A percentile compares a stretch with the other conserved stretches of the same genome.
These are phyloP conservation scores for Digitonthophagus gazella DNA, from an alignment of 2,888 invertebrate species.

Conservation along the genomic window DNA sequence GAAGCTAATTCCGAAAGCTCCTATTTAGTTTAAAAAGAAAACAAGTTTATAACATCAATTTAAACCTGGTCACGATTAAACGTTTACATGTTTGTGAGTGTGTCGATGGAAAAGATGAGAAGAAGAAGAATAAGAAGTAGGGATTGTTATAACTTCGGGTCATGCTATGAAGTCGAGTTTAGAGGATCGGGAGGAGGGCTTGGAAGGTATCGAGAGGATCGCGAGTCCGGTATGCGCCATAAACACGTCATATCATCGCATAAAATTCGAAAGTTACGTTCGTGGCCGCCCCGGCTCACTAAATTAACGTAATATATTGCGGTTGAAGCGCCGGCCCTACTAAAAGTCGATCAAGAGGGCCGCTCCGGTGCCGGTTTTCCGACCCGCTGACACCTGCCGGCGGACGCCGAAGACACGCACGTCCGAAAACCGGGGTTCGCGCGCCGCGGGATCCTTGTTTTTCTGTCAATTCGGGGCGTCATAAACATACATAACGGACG, in stretches of 20 bases:
- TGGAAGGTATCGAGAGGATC: neutral
- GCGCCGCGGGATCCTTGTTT: conserved; percentile 46
- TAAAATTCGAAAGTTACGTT: conserved; percentile 36
- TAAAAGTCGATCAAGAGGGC: conserved; percentile 39
- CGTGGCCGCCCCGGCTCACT: conserved; percentile 24
- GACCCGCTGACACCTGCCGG: conserved; percentile 41
- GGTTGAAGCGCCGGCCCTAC: conserved; percentile 18
- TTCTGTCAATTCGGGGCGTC: conserved; percentile 47
- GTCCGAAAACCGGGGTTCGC: neutral
- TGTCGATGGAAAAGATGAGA: neutral
- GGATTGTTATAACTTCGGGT: conserved; percentile 25
- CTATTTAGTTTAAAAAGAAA: too few relatives aligned
- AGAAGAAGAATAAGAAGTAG: neutral
- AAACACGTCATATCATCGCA: conserved; percentile 38
- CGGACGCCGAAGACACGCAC: conserved; percentile 41
- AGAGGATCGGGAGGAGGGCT: conserved; percentile 20
- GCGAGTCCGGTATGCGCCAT: conserved; percentile 27
- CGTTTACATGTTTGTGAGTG: neutral
- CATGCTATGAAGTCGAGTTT: conserved; percentile 33
- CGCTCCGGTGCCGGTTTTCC: conserved; percentile 17
- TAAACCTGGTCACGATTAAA: neutral
- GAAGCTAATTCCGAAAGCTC: too few relatives aligned
- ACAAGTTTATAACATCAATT: too few relatives aligned
- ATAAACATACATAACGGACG: conserved; percentile 40
- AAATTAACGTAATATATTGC: conserved; percentile 38